phyloP scores from a whole-genome alignment of 2,113 vertebrate species.

The Vanacampus margaritifer region DNA sequence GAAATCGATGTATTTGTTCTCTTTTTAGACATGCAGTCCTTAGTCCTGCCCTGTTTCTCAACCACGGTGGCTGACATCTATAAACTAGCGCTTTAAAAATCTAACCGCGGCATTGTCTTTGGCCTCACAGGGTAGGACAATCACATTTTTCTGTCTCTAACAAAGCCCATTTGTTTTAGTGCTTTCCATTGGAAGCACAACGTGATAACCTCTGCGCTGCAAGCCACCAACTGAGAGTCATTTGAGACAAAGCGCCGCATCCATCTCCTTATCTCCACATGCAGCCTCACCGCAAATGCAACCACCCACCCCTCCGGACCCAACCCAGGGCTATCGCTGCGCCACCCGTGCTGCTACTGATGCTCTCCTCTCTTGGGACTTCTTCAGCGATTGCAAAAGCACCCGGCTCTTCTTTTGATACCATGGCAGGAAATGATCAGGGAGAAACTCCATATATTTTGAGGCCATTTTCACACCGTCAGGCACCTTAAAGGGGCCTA shows the following conservation, averaged over 20 bases:
- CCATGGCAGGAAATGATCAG: neutral
- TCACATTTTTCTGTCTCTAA: conserved; percentile 3
- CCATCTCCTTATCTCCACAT: conserved; percentile 35
- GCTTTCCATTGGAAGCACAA: conserved; percentile 36
- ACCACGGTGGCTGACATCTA: neutral
- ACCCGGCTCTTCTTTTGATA: neutral
- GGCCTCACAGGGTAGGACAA: conserved; percentile 20
- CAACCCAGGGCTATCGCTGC: neutral
- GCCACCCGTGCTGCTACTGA: neutral
- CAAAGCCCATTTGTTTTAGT: conserved; percentile 22
- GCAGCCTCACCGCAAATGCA: conserved; percentile 15
- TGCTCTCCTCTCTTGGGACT: neutral
- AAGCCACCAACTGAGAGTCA: conserved; percentile 35
- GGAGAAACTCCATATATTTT: neutral
- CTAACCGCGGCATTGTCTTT: conserved; percentile 45
- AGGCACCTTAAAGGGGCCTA: neutral
- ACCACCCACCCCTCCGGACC: neutral
- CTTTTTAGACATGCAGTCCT: conserved; percentile 18
- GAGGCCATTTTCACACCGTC: neutral
- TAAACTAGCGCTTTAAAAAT: conserved; percentile 25
- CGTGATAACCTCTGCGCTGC: conserved; percentile 49
- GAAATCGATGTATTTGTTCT: conserved; percentile 30
- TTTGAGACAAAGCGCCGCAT: conserved; percentile 38
- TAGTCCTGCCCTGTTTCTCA: neutral
- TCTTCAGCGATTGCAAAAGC: neutral